Percentiles rank a stretch among this genome's conserved stretches.
Evolutionary conservation across 2,888 invertebrate genomes (phyloP).

Genomic region (Petrophora chlorosata): DNA sequence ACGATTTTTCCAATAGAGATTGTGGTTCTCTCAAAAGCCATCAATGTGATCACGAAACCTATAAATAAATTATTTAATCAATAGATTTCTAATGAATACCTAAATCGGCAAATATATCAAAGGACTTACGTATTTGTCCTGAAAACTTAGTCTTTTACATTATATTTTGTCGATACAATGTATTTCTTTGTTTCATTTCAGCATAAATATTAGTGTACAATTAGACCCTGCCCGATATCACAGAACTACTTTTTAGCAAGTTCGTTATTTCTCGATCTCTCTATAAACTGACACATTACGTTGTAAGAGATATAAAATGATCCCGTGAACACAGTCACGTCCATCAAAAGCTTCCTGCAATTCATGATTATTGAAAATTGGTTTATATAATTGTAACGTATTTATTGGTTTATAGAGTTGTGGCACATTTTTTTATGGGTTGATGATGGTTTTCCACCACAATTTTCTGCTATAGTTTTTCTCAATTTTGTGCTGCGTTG

Average conservation of each 20-base stretch:
- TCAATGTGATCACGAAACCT: too few species aligned
- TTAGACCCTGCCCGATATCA: background rate
- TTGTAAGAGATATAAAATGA: conserved; percentile 58
- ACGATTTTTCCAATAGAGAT: background rate
- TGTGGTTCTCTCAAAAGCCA: background rate
- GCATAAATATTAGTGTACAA: too few species aligned
- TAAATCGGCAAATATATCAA: too few species aligned
- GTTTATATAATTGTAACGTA: background rate
- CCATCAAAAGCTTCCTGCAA: conserved; percentile 45
- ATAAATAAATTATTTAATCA: too few species aligned
- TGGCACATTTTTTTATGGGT: background rate
- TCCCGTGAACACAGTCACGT: conserved; percentile 50
- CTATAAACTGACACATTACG: conserved; percentile 52
- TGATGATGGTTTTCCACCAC: too few species aligned
- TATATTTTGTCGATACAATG: too few species aligned
- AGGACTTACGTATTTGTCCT: background rate
- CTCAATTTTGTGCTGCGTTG: too few species aligned
- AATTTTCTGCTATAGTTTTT: too few species aligned
- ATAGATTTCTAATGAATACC: too few species aligned
- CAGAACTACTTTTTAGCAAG: conserved; percentile 16
- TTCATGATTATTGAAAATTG: conserved; percentile 37
- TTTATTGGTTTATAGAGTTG: background rate
- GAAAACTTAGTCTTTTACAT: background rate
- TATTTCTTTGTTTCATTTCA: too few species aligned
- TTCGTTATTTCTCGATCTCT: conserved; percentile 42